Percentiles rank a stretch among this genome's conserved stretches.
Evolutionary conservation across 2,797 vertebrate genomes (phyloP).

Genomic region (Sylvia borin): DNA sequence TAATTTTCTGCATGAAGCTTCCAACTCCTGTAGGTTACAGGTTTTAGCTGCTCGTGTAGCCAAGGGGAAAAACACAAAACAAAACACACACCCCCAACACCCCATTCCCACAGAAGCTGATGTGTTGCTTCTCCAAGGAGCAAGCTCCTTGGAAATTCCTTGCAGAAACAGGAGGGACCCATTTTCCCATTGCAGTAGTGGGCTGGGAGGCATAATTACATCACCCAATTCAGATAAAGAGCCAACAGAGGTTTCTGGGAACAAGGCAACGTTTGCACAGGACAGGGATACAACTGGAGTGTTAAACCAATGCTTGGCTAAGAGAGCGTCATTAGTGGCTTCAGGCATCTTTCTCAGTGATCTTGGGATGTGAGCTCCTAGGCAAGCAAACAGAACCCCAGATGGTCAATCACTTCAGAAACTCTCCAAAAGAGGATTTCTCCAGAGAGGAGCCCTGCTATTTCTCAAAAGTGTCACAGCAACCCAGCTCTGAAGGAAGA

Average conservation of each 20-base stretch:
- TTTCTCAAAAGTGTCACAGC: not conserved
- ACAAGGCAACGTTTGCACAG: not conserved
- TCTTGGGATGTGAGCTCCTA: not conserved
- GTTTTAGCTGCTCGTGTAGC: not conserved
- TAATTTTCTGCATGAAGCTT: slow-evolving; percentile 49
- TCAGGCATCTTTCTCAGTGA: not conserved
- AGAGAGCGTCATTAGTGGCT: not conserved
- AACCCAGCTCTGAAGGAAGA: not conserved
- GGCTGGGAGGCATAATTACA: not conserved
- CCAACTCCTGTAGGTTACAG: slow-evolving; percentile 41
- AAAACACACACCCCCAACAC: not conserved
- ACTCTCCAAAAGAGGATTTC: not conserved
- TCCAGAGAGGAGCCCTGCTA: not conserved
- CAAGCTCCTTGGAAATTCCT: not conserved
- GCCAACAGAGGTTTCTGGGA: not conserved
- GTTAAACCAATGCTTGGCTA: not conserved
- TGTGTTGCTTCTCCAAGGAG: not conserved
- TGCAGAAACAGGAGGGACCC: not conserved
- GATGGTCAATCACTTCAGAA: not conserved
- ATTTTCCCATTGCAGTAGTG: not conserved
- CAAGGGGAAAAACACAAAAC: not conserved
- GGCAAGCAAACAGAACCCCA: not conserved
- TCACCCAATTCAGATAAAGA: not conserved
- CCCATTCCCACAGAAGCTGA: slow-evolving; percentile 1
- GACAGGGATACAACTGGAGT: not conserved